These are phyloP conservation scores for Microplitis deprimator DNA, from an alignment of 2,888 invertebrate genomes.

Conservation along the genomic window DNA sequence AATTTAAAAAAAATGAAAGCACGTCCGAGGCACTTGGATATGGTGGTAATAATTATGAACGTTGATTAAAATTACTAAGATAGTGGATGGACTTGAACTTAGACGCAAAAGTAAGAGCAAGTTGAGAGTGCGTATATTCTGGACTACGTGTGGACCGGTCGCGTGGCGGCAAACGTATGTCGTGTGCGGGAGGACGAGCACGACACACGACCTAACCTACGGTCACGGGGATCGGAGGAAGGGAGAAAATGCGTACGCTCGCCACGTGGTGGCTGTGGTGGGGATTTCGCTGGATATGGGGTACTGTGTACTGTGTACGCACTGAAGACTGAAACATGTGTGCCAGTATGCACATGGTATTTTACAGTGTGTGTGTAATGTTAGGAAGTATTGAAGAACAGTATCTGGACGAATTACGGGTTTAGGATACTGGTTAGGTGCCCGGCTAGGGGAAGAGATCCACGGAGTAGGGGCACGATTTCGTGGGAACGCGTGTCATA, in stretches of 20 bases:
- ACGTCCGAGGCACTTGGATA: conserved; percentile 1
- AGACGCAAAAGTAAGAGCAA: not conserved
- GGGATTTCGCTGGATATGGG: conserved; percentile 45
- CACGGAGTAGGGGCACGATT: conserved; percentile 51
- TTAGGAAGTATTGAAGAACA: not conserved
- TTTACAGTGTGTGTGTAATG: not conserved
- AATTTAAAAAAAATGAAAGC: not conserved
- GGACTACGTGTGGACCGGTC: conserved; percentile 67
- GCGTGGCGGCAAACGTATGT: conserved; percentile 72
- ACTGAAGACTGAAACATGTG: not conserved
- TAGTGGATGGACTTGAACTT: not conserved
- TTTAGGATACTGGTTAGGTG: not conserved
- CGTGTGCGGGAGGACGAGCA: conserved; percentile 69
- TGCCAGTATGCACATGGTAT: not conserved
- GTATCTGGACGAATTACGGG: not conserved
- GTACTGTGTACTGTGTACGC: not conserved
- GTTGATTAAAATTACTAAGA: not conserved
- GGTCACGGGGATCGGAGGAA: conserved; percentile 49
- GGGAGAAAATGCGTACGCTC: conserved; percentile 54
- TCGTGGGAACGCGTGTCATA: conserved; percentile 68
- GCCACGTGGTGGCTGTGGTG: conserved; percentile 54
- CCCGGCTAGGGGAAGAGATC: conserved; percentile 30
- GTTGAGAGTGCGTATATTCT: conserved; percentile 20
- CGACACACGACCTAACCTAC: conserved; percentile 67
- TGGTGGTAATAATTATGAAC: not conserved